phyloP scores from a whole-genome alignment of 2,888 invertebrate genomes.

The Podotricha telesiphe region DNA sequence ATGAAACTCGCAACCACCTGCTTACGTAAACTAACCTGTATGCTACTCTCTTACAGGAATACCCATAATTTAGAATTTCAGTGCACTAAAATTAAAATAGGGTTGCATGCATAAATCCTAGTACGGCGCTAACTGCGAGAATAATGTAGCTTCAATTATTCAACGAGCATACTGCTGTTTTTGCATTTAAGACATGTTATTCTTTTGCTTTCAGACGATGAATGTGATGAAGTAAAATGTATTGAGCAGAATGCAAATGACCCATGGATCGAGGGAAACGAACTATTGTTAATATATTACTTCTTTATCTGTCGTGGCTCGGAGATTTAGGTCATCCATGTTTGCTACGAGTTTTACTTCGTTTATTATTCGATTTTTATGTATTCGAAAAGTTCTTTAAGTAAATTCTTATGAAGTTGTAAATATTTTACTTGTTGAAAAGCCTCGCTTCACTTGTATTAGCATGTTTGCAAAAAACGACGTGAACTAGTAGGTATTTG shows the following conservation, averaged over 20 bases:
- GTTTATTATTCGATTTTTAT: slow-evolving; percentile 4
- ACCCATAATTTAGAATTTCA: slow-evolving; percentile 4
- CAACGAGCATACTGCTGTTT: slow-evolving; percentile 56
- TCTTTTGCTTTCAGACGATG: slow-evolving; percentile 54
- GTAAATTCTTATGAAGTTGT: background rate
- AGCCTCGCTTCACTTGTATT: background rate
- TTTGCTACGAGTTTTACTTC: background rate
- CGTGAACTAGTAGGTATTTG: no score
- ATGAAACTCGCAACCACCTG: background rate
- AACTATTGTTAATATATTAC: slow-evolving; percentile 39
- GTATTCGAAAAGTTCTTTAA: background rate
- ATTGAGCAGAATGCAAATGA: slow-evolving; percentile 65
- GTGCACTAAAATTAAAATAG: slow-evolving; percentile 12
- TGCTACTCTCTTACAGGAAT: slow-evolving; percentile 7
- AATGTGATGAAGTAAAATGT: slow-evolving; percentile 60
- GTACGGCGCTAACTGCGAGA: slow-evolving; percentile 56
- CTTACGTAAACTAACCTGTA: background rate
- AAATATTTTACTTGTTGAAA: background rate
- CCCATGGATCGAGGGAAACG: slow-evolving; percentile 43
- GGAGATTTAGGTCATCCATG: slow-evolving; percentile 9
- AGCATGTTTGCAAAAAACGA: no score
- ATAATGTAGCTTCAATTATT: slow-evolving; percentile 62
- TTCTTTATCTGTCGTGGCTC: slow-evolving; percentile 39
- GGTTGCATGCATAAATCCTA: slow-evolving; percentile 45
- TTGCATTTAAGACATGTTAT: slow-evolving; percentile 63